A percentile compares a stretch with the other conserved stretches of the same genome.
These are phyloP conservation scores for Chironomus tepperi DNA, from an alignment of 1,140 invertebrate genomes.

Conservation along the genomic window DNA sequence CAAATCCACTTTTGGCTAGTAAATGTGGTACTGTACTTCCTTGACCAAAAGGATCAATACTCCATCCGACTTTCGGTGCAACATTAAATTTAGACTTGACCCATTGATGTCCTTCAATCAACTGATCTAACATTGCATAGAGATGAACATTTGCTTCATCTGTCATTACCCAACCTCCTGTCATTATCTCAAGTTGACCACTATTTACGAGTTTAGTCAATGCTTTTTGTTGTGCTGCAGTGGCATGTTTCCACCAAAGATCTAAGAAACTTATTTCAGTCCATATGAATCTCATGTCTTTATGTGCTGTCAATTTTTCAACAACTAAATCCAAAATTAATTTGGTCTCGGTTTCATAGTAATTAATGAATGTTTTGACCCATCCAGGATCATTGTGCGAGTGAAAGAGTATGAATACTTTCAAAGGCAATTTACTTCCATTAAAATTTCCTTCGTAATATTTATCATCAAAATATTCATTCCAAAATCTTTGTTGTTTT, in stretches of 20 bases:
- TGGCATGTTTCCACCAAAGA: constrained; percentile 89
- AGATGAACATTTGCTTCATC: constrained; percentile 83
- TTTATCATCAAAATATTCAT: no score
- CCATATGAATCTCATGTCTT: constrained; percentile 95
- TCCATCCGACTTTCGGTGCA: constrained; percentile 60
- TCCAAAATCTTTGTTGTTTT: no score
- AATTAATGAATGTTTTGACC: constrained; percentile 92
- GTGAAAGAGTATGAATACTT: constrained; percentile 75
- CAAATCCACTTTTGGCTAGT: constrained; percentile 53
- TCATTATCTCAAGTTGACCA: constrained; percentile 77
- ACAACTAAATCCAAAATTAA: constrained; percentile 87
- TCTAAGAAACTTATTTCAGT: constrained; percentile 92
- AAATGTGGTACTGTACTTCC: constrained; percentile 65
- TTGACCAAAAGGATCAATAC: constrained; percentile 72
- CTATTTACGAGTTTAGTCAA: constrained; percentile 59
- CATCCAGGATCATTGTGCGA: constrained; percentile 94
- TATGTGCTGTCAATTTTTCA: constrained; percentile 73
- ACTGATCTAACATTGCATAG: constrained; percentile 83
- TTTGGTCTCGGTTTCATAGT: constrained; percentile 79
- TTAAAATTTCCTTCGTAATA: no score
- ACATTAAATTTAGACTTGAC: constrained; percentile 57
- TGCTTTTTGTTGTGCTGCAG: constrained; percentile 54
- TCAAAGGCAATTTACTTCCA: constrained; percentile 43
- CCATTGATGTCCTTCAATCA: constrained; percentile 87
- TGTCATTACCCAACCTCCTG: constrained; percentile 89